These are phyloP conservation scores for Pygmarrhopalites habei DNA, from an alignment of 1,140 invertebrate genomes.

Conservation along the genomic window DNA sequence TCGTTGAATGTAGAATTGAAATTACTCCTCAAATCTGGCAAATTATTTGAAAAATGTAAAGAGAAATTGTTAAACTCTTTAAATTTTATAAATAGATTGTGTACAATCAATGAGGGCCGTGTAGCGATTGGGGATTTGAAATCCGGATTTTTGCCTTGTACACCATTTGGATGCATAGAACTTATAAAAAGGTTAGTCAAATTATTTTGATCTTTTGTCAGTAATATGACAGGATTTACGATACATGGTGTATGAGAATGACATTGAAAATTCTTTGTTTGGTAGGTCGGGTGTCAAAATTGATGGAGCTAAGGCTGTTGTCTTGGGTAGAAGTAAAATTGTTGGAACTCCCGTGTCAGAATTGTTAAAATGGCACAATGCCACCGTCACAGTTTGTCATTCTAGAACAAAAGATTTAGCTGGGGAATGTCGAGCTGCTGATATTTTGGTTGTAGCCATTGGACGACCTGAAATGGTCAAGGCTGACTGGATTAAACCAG, in stretches of 20 bases:
- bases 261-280: too few relatives aligned
- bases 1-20: too few relatives aligned
- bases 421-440: conserved; percentile 60
- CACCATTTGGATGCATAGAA: conserved; percentile 85
- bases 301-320: conserved; percentile 79
- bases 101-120: conserved; percentile 85
- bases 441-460: conserved; percentile 94
- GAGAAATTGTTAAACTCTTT: too few relatives aligned
- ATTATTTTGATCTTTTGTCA: too few relatives aligned
- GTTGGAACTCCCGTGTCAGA: conserved; percentile 92
- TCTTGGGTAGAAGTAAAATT: conserved; percentile 94
- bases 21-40: too few relatives aligned
- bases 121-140: conserved; percentile 70
- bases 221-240: too few relatives aligned
- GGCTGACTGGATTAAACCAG: conserved; percentile 94
- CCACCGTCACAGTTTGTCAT: conserved; percentile 94
- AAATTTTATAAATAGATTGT: too few relatives aligned
- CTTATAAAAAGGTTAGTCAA: conserved; percentile 76
- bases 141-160: conserved; percentile 82
- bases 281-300: conserved; percentile 63
- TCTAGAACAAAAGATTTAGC: conserved; percentile 82
- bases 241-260: too few relatives aligned
- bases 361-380: conserved; percentile 91
- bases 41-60: too few relatives aligned
- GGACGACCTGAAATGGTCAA: conserved; percentile 87